phyloP scores from a whole-genome alignment of 2,113 vertebrate species.

The Lethenteron reissneri region DNA sequence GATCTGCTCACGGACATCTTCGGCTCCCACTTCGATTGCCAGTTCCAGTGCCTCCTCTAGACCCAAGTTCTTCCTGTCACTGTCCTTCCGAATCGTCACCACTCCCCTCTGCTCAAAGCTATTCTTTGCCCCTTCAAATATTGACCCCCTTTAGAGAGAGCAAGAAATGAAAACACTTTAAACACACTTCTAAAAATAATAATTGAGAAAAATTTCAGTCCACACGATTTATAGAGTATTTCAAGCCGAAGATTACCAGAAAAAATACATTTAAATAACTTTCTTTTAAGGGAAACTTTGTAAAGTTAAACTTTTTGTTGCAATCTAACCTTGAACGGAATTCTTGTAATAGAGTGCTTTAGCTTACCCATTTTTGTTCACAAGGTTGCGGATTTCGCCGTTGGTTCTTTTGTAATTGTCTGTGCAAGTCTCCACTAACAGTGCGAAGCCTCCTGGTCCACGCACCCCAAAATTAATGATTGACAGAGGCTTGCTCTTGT shows the following conservation, averaged over 20 bases:
- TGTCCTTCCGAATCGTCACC: slow-evolving; percentile 5
- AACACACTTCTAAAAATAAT: too few relatives aligned
- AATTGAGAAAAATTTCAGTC: too few relatives aligned
- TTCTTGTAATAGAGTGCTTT: neutral
- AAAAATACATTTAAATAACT: too few relatives aligned
- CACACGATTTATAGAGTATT: too few relatives aligned
- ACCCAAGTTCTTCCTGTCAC: neutral
- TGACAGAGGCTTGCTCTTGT: neutral
- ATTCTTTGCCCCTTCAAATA: neutral
- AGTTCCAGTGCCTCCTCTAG: neutral
- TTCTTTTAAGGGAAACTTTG: too few relatives aligned
- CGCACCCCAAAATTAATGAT: slow-evolving; percentile 1
- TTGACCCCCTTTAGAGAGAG: too few relatives aligned
- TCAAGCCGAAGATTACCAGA: too few relatives aligned
- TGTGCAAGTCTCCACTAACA: slow-evolving; percentile 2
- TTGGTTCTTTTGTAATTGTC: slow-evolving; percentile 1
- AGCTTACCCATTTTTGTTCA: slow-evolving; percentile 2
- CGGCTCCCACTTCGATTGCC: neutral
- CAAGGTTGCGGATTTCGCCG: neutral
- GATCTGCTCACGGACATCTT: neutral
- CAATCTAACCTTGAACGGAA: too few relatives aligned
- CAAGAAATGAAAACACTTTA: too few relatives aligned
- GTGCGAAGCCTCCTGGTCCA: neutral
- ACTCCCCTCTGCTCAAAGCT: slow-evolving; percentile 3
- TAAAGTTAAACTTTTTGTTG: too few relatives aligned